Evolutionary conservation across 2,797 vertebrate species (phyloP).

Genomic region (Smutsia gigantea): DNA sequence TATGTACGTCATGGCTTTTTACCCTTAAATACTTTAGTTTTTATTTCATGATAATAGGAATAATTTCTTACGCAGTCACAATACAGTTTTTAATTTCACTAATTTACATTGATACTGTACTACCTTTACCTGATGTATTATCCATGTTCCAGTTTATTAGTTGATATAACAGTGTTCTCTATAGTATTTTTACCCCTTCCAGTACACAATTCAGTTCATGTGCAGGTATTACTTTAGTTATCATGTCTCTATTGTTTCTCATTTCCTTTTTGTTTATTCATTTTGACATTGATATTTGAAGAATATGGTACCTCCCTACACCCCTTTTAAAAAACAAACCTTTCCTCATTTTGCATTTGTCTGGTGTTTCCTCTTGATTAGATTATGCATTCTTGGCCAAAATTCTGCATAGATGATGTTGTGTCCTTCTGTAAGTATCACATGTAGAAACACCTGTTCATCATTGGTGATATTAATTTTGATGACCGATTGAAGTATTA

Average conservation of each 20-base stretch:
- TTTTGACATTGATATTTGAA: neutral
- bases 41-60: neutral
- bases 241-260: neutral
- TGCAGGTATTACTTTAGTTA: neutral
- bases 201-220: neutral
- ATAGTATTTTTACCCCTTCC: neutral
- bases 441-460: neutral
- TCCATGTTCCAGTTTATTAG: neutral
- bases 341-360: neutral
- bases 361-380: neutral
- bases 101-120: neutral
- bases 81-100: neutral
- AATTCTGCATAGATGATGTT: neutral
- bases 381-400: neutral
- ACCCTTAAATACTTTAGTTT: neutral
- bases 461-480: neutral
- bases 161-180: neutral
- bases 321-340: neutral
- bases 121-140: neutral
- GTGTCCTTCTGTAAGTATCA: neutral
- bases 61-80: neutral
- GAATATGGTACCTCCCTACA: neutral
- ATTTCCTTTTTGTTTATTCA: neutral
- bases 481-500: neutral
- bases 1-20: neutral